phyloP scores from a whole-genome alignment of 2,888 invertebrate species.

The Harpalus rubripes region DNA sequence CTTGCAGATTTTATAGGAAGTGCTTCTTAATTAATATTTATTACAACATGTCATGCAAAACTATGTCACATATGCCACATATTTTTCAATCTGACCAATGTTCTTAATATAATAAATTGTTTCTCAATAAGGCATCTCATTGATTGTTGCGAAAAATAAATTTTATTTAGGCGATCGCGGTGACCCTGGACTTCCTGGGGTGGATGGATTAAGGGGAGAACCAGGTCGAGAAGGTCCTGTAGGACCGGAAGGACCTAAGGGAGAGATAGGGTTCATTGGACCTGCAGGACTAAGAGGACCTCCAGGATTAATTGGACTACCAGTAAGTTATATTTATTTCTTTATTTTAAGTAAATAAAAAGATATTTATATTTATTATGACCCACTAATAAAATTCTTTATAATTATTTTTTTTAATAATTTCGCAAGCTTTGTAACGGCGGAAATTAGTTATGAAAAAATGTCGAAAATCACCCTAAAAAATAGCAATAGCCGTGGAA shows the following conservation, averaged over 20 bases:
- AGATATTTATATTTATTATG: too few species aligned
- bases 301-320: slow-evolving; percentile 72
- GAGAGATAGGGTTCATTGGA: slow-evolving; percentile 75
- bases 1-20: slow-evolving; percentile 54
- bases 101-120: slow-evolving; percentile 46
- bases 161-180: slow-evolving; percentile 73
- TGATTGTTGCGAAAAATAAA: not conserved
- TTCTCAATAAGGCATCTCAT: slow-evolving; percentile 16
- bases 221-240: slow-evolving; percentile 71
- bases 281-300: slow-evolving; percentile 75
- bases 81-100: slow-evolving; percentile 43
- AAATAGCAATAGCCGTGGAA: too few species aligned
- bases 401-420: too few species aligned
- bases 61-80: slow-evolving; percentile 57
- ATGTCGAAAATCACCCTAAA: too few species aligned
- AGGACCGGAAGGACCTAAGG: slow-evolving; percentile 70
- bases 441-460: too few species aligned
- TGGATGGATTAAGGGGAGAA: slow-evolving; percentile 73
- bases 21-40: slow-evolving; percentile 51
- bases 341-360: not conserved
- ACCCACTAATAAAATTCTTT: too few species aligned
- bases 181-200: slow-evolving; percentile 74
- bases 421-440: too few species aligned
- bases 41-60: slow-evolving; percentile 46
- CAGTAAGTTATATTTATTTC: slow-evolving; percentile 70